Evolutionary conservation across 1,140 invertebrate species (phyloP), one percentile per base, ranked within the genome.

Genomic region (Tachypleus tridentatus): DNA sequence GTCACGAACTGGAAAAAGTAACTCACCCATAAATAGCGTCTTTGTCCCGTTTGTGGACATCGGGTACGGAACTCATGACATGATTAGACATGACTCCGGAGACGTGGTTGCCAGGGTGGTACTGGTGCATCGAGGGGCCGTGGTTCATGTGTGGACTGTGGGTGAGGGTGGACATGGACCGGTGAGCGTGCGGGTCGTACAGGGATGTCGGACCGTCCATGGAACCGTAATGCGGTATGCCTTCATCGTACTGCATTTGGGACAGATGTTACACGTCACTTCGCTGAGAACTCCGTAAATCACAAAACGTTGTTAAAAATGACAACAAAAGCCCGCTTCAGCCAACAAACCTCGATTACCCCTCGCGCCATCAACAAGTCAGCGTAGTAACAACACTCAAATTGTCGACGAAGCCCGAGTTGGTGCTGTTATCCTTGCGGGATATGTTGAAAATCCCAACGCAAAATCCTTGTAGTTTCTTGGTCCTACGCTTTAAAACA

Each of bases 21-120:
- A 87, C 89, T 91, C 84, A 97, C 93, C 93, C 91, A 81, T 97
- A 97, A 78, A 97, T 96, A 74, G 93, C 91, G 83, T 97, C 94
- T 82, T 97, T 97, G 83, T 97, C 93, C 74, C 93, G 83, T 82
- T 97, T 97, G 80, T 92, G 89, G 70, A 92, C 90, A 78, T 93
- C 90, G 69, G 90, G 89, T 71, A 90, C 87, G 51, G 72, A 70
- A 49, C 76, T 74, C 84, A 89, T 87, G 74, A 88, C 86, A 80
- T 89, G 87, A 76, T 88, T 87, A 58, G 79, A 73, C 72, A 74
- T 74, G 29, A 29, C 29, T 29, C 29, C 29, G 29, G 29, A 29
- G 62, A 54, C 53, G n/a, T 54, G 53, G n/a, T 54, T 77, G 29
- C 29, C 29, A 53, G 77, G 76, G 80, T 82, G 79, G 73, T 69